These are phyloP conservation scores for Silurus meridionalis DNA, from an alignment of 2,113 vertebrate genomes.

Conservation along the genomic window DNA sequence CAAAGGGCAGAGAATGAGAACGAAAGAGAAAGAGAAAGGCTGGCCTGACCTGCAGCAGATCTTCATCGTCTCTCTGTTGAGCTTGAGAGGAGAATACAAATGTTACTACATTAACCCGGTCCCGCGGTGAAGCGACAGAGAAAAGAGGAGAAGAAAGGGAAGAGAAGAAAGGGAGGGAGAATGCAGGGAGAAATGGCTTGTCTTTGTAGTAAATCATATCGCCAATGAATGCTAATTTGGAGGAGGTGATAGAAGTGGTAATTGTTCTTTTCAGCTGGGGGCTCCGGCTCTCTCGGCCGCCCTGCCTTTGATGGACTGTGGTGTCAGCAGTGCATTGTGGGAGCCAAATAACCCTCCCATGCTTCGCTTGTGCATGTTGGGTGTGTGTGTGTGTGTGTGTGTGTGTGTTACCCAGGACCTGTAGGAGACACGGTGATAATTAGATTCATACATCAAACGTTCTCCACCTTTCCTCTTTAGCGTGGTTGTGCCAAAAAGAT, in stretches of 20 bases:
- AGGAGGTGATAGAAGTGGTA: constrained; percentile 56
- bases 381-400: background rate
- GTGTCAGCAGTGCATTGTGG: constrained; percentile 52
- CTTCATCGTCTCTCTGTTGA: constrained; percentile 51
- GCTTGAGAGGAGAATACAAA: constrained; percentile 66
- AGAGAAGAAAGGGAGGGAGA: constrained; percentile 46
- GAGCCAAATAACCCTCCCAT: constrained; percentile 44
- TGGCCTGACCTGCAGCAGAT: constrained; percentile 66
- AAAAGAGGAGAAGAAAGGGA: constrained; percentile 46
- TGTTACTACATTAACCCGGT: constrained; percentile 63
- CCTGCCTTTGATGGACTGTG: constrained; percentile 56
- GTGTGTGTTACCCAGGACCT: constrained; percentile 29
- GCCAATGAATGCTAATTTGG: constrained; percentile 58
- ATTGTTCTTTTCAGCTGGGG: constrained; percentile 57
- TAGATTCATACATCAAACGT: constrained; percentile 46
- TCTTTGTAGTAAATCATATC: constrained; percentile 58
- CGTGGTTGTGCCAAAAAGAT: constrained; percentile 4
- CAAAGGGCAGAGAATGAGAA: constrained; percentile 65
- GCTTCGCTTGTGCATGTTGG: constrained; percentile 29
- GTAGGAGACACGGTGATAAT: constrained; percentile 39
- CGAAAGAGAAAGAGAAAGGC: constrained; percentile 45
- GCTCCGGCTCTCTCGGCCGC: constrained; percentile 36
- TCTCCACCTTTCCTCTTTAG: constrained; percentile 31
- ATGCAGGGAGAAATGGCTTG: constrained; percentile 45
- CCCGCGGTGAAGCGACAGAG: constrained; percentile 35